Base-by-base conservation (phyloP, 2,797 vertebrate species). In the Cetoscarus ocellatus region DNA sequence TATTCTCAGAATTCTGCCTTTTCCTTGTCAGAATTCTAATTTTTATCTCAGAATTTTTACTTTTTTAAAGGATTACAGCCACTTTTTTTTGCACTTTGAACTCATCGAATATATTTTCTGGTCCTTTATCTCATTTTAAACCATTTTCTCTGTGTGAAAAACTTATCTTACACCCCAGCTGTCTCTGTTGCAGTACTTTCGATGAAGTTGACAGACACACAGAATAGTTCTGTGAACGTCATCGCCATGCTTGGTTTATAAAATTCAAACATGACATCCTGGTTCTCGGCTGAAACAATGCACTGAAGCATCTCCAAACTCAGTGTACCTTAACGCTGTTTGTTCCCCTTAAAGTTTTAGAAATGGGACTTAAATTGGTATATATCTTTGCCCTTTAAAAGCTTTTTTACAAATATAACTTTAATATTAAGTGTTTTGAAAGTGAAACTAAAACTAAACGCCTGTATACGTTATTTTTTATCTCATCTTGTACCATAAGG, bases 361-460 rank as follows among this genome's bases (percentile, higher is more conserved):
- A n/a, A 19, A 18, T 6, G 19, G 18, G 5, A 10, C 45, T 17
- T n/a, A 10, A n/a, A n/a, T 9, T 9, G 17, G n/a, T 17, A 48
- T 7, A 19, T 6, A 50, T 43, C 48, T 19, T 10, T 17, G 19
- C 2, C 3, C 8, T 18, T 10, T 48, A 6, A 45, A 13, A 1
- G 43, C 14, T 4, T 27, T 27, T 27, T 27, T 27, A 27, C 2
- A 4, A 27, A 27, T 27, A 4, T 27, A 27, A 27, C 27, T 27
- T 27, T 27, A 27, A 27, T 27, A 27, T 27, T 27, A 43, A 43
- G 11, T 12, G 3, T 10, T 10, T 35, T 39, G 19, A 10, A 64
- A 64, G 36, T 27, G 49, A 74, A 70, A 65, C 10, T 10, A 40
- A 74, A 70, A 65, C 10, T 10, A 40, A 59, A 75, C 4, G 27